A percentile compares a stretch with the other conserved stretches of the same genome.
These are phyloP conservation scores for Conopomorpha cramerella DNA, from an alignment of 1,140 invertebrate species.

Conservation along the genomic window DNA sequence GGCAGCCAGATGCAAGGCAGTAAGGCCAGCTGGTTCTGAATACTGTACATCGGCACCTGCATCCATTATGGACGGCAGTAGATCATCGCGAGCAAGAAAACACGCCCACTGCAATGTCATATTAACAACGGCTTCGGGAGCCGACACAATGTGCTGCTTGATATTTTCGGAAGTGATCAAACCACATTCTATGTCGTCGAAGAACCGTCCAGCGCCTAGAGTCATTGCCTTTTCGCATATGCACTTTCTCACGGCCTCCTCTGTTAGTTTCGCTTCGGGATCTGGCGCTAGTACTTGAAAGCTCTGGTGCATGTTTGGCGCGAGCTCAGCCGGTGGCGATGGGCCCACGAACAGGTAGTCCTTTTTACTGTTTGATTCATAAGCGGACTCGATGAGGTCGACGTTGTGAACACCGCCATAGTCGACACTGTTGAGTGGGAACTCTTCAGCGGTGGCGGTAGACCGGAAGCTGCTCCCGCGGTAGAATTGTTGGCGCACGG, in stretches of 20 bases:
- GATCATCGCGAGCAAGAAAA: conserved; percentile 56
- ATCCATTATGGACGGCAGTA: conserved; percentile 50
- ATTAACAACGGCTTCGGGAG: conserved; percentile 46
- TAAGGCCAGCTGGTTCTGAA: conserved; percentile 56
- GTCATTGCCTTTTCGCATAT: conserved; percentile 65
- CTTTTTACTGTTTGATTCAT: conserved; percentile 33
- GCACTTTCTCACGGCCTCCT: conserved; percentile 63
- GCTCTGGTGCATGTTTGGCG: conserved; percentile 66
- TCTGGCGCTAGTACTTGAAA: conserved; percentile 64
- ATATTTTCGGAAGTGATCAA: conserved; percentile 55
- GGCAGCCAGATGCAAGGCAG: conserved; percentile 62
- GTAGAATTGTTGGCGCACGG: conserved; percentile 20
- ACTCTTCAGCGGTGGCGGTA: conserved; percentile 33
- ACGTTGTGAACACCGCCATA: conserved; percentile 38
- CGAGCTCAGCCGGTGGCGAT: conserved; percentile 65
- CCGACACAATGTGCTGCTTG: conserved; percentile 40
- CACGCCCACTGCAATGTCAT: conserved; percentile 42
- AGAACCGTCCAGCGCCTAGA: conserved; percentile 61
- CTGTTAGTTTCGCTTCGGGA: conserved; percentile 65
- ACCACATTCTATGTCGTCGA: conserved; percentile 66
- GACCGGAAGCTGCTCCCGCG: conserved; percentile 24
- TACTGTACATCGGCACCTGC: conserved; percentile 60
- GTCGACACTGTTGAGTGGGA: conserved; percentile 23
- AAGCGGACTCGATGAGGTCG: conserved; percentile 35
- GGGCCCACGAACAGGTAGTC: conserved; percentile 67